Evolutionary conservation across 2,113 vertebrate species (phyloP).

Genomic region (Melanocharis versteri): DNA sequence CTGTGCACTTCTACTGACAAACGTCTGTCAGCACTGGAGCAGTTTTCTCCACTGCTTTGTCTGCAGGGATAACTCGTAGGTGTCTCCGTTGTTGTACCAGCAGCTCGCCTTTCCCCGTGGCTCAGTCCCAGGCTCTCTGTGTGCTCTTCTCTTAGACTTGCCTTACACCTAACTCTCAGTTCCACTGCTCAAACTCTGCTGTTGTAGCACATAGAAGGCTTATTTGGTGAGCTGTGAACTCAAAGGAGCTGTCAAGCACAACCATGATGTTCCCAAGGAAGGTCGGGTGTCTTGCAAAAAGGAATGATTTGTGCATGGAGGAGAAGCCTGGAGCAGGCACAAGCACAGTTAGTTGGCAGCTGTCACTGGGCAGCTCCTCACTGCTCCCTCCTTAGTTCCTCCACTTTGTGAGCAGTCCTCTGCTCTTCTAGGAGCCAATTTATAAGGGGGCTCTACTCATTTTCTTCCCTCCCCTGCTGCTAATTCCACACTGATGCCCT

Average conservation of each 20-base stretch:
- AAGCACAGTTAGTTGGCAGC: not conserved
- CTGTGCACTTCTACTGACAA: conserved; percentile 64
- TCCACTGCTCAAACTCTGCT: not conserved
- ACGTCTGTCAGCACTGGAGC: conserved; percentile 63
- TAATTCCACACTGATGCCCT: not conserved
- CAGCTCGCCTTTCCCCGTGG: not conserved
- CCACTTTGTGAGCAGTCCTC: not conserved
- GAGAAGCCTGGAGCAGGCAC: not conserved
- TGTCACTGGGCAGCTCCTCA: not conserved
- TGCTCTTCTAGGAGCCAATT: not conserved
- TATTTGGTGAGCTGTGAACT: not conserved
- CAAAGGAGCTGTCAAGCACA: not conserved
- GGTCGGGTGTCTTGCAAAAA: not conserved
- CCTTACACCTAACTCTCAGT: not conserved
- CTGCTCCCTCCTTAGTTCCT: not conserved
- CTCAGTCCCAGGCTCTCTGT: not conserved
- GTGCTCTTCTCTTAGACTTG: not conserved
- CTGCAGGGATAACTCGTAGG: conserved; percentile 28
- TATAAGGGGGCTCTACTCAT: not conserved
- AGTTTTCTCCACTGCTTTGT: conserved; percentile 64
- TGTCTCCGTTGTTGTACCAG: not conserved
- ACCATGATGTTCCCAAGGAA: not conserved
- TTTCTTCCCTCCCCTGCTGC: not conserved
- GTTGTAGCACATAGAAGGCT: not conserved
- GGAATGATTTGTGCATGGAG: not conserved